phyloP scores from a whole-genome alignment of 2,797 vertebrate species.

The Thripadectes ignobilis region DNA sequence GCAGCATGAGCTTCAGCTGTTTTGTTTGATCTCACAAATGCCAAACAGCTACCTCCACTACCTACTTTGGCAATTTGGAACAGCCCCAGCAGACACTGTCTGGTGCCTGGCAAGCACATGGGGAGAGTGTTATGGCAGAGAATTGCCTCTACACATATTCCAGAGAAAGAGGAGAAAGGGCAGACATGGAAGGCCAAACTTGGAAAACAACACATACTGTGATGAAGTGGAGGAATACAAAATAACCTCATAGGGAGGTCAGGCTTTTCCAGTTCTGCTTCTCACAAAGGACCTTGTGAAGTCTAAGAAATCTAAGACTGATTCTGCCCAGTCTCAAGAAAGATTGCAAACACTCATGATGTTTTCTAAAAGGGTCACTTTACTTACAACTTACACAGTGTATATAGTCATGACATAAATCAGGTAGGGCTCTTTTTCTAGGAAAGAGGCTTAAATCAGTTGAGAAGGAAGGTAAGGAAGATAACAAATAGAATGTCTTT shows the following conservation, averaged over 20 bases:
- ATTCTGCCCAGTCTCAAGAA: not conserved
- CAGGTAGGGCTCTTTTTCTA: not conserved
- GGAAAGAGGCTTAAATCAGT: not conserved
- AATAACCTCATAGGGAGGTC: not conserved
- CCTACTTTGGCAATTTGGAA: not conserved
- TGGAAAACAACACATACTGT: not conserved
- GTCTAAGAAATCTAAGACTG: not conserved
- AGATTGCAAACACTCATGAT: not conserved
- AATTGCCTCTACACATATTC: not conserved
- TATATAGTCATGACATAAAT: not conserved
- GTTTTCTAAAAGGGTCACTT: not conserved
- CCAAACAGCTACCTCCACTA: not conserved
- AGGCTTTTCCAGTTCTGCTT: not conserved
- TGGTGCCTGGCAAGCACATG: accelerated
- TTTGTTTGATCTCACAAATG: not conserved
- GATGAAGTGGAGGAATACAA: not conserved
- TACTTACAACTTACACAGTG: not conserved
- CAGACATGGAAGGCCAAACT: not conserved
- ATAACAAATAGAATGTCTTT: not conserved
- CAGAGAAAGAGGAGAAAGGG: not conserved
- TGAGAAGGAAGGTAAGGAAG: not conserved
- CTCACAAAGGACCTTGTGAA: not conserved
- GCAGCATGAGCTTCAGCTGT: not conserved
- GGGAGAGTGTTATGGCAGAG: not conserved
- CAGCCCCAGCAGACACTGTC: not conserved